Base-by-base conservation (phyloP, 35 echinoderm and acorn worm species). In the Heliocidaris erythrogramma region DNA sequence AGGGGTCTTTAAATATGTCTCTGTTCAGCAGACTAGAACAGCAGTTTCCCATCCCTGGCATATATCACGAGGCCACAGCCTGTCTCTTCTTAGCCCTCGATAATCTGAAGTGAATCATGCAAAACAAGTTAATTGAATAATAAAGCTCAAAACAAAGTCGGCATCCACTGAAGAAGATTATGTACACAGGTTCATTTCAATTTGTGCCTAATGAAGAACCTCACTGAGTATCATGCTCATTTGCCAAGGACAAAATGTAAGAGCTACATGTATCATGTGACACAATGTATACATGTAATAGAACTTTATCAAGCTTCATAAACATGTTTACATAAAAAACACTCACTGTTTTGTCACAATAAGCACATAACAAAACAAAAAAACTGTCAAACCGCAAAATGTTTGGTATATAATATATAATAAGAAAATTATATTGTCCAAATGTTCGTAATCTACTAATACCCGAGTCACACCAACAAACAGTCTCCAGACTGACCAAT, bases 41-140 rank as follows among this genome's bases (percentile, higher is more conserved):
- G 65, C 65, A 78, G 65, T 21, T n/a, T 78, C 65, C 27, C 65
- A 78, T 78, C 65, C 24, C 65, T 78, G 65, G 21, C 65, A 78
- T 78, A 78, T 78, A 78, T 78, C 65, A 78, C 65, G 65, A 78
- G 65, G 65, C 65, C 65, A 78, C 65, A 78, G 65, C 65, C 65
- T 27, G 65, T 18, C 65, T 21, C 65, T 78, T 78, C 27, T 18
- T 27, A 78, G 7, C 65, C 65, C 17, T 5, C 17, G 27, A 78
- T 78, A 78, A 78, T 78, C 65, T 21, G 65, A 78, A 24, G 18
- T 78, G 65, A 78, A 78, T 78, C 65, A 78, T 78, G 27, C 65
- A n/a, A n/a, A 78, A 78, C 65, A 78, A 78, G 65, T 4, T 78
- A 78, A 78, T 78, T 78, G 21, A 78, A 78, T 78, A 78, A 24